Conservation (phyloP, 1,140 invertebrate species). For the Holcopasites calliopsidis region DNA sequence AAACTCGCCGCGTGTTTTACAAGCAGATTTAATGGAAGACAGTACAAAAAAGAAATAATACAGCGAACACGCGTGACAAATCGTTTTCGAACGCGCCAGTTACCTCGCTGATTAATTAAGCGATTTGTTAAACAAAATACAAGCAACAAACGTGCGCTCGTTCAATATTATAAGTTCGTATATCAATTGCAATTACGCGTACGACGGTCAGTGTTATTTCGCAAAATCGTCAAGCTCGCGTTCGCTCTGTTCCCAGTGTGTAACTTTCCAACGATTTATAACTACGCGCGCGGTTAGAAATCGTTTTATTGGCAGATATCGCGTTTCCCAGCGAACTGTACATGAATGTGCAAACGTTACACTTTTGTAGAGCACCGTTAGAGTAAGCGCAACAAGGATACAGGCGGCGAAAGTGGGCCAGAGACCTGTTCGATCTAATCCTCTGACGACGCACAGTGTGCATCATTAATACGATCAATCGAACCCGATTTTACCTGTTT, state of each 20-base stretch:
- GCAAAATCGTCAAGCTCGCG: conserved; percentile 10
- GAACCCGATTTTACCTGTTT: too few species aligned
- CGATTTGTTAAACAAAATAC: neutral
- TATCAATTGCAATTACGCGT: neutral
- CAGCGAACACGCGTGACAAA: conserved; percentile 3
- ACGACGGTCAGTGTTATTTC: neutral
- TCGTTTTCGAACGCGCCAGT: neutral
- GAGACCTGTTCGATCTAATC: too few species aligned
- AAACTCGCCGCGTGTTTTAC: neutral
- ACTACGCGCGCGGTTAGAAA: conserved; percentile 21
- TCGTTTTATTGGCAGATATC: conserved; percentile 4
- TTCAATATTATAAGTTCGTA: neutral
- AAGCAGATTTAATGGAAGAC: neutral
- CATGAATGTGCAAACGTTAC: conserved; percentile 18
- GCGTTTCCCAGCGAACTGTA: conserved; percentile 11
- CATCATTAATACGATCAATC: too few species aligned
- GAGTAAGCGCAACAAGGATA: neutral
- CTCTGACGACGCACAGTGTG: too few species aligned
- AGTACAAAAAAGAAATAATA: conserved; percentile 5
- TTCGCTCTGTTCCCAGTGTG: neutral
- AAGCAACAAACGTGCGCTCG: neutral
- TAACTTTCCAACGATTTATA: conserved; percentile 5
- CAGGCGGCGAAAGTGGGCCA: conserved; percentile 46
- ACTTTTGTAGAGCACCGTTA: conserved; percentile 4
- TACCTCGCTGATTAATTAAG: conserved; percentile 10